Conservation (phyloP, 2,113 vertebrate species). For the Neolamprologus variostigma region DNA sequence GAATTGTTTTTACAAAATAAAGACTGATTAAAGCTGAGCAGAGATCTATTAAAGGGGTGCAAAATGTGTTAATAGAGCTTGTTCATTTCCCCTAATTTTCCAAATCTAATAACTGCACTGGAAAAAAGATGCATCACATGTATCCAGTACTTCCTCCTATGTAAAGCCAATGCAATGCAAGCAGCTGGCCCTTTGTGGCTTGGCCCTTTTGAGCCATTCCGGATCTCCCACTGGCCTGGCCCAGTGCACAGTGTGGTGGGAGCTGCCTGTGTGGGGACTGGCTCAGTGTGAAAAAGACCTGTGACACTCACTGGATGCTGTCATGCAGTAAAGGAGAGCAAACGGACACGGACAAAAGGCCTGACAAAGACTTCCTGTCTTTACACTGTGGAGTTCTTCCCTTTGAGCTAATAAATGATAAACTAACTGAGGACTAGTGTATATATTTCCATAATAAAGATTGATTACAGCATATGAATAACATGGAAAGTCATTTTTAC, state of each 20-base stretch:
- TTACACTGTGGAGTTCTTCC: neutral
- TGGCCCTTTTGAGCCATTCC: conserved; percentile 48
- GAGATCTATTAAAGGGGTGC: neutral
- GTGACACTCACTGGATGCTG: conserved; percentile 27
- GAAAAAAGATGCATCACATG: conserved; percentile 30
- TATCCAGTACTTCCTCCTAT: conserved; percentile 23
- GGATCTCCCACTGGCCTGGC: conserved; percentile 69
- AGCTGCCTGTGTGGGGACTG: conserved; percentile 46
- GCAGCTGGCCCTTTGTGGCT: conserved; percentile 70
- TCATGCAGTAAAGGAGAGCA: conserved; percentile 9
- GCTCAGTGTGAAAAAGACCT: conserved; percentile 49
- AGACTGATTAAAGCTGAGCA: neutral
- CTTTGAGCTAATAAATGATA: neutral
- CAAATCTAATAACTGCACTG: neutral
- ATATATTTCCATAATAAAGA: neutral
- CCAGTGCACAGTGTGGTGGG: conserved; percentile 31
- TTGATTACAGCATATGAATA: neutral
- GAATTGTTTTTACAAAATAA: neutral
- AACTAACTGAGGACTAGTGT: neutral
- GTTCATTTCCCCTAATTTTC: neutral
- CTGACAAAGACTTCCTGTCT: neutral
- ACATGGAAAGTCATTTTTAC: neutral
- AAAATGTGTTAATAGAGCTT: neutral
- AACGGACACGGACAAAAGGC: neutral
- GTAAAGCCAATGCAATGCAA: conserved; percentile 50